A percentile compares a stretch with the other conserved stretches of the same genome.
Conservation (phyloP, 1,140 invertebrate species). For the Drosophila erecta region DNA sequence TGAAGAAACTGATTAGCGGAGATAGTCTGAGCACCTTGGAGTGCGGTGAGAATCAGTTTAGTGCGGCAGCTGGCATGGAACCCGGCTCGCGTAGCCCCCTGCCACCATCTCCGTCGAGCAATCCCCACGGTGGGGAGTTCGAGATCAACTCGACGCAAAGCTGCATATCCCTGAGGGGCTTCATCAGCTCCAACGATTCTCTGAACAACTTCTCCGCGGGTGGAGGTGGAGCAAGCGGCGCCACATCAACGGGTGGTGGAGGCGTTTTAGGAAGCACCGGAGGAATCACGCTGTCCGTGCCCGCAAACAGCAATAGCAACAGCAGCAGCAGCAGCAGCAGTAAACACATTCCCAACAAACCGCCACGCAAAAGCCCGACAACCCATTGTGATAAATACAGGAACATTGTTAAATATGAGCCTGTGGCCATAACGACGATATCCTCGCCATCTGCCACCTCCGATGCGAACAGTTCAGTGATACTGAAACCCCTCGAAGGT, state of each 20-base stretch:
- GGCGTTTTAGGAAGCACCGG: neutral
- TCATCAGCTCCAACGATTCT: slow-evolving; percentile 78
- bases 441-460: slow-evolving; percentile 60
- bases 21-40: slow-evolving; percentile 88
- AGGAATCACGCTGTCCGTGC: slow-evolving; percentile 37
- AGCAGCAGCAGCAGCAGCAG: slow-evolving; percentile 19
- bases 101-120: slow-evolving; percentile 88
- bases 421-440: slow-evolving; percentile 77
- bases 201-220: slow-evolving; percentile 67
- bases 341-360: slow-evolving; percentile 82
- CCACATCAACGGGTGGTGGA: neutral
- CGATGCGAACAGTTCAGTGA: slow-evolving; percentile 63
- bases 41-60: slow-evolving; percentile 90
- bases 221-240: slow-evolving; percentile 21
- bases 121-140: slow-evolving; percentile 80
- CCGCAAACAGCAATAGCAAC: slow-evolving; percentile 17
- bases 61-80: slow-evolving; percentile 90
- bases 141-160: slow-evolving; percentile 74
- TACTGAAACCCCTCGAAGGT: slow-evolving; percentile 67
- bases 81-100: slow-evolving; percentile 91
- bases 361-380: slow-evolving; percentile 69
- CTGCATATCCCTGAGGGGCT: slow-evolving; percentile 69
- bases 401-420: slow-evolving; percentile 80
- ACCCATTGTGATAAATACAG: slow-evolving; percentile 76
- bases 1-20: slow-evolving; percentile 91